Conservation (phyloP, 2,113 vertebrate genomes). For the Athene noctua region DNA sequence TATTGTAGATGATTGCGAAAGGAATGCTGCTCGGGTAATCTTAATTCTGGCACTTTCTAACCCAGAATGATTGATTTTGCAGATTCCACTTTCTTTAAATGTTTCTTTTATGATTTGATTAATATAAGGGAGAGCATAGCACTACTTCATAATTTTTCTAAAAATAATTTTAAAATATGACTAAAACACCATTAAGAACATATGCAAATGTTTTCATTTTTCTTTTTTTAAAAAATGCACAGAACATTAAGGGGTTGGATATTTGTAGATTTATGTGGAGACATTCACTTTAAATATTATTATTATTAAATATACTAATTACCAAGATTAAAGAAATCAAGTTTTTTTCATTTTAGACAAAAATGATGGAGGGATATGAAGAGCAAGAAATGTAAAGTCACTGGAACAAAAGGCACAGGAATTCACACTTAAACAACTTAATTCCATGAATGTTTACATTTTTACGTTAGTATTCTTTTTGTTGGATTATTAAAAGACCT, state of each 20-base stretch:
- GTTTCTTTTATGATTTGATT: conserved; percentile 12
- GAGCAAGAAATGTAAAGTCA: background rate
- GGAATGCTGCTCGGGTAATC: background rate
- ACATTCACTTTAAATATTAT: background rate
- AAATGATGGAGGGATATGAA: background rate
- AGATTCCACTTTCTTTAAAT: conserved; percentile 12
- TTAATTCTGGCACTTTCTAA: conserved; percentile 15
- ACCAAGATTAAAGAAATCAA: too few relatives aligned
- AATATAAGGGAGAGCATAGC: background rate
- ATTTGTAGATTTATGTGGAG: background rate
- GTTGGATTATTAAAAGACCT: conserved; percentile 13
- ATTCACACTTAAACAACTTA: background rate
- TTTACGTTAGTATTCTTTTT: conserved; percentile 1
- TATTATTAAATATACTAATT: background rate
- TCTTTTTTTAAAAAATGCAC: background rate
- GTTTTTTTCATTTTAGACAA: background rate
- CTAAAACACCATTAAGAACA: background rate
- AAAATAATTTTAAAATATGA: background rate
- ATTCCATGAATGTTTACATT: conserved; percentile 17
- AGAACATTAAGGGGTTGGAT: background rate
- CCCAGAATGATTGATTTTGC: conserved; percentile 29
- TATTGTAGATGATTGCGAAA: conserved; percentile 3
- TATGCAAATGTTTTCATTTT: background rate
- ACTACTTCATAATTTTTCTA: background rate
- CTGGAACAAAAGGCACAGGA: background rate